These are phyloP conservation scores for Myxocyprinus asiaticus DNA, from an alignment of 2,113 vertebrate genomes.

Conservation along the genomic window DNA sequence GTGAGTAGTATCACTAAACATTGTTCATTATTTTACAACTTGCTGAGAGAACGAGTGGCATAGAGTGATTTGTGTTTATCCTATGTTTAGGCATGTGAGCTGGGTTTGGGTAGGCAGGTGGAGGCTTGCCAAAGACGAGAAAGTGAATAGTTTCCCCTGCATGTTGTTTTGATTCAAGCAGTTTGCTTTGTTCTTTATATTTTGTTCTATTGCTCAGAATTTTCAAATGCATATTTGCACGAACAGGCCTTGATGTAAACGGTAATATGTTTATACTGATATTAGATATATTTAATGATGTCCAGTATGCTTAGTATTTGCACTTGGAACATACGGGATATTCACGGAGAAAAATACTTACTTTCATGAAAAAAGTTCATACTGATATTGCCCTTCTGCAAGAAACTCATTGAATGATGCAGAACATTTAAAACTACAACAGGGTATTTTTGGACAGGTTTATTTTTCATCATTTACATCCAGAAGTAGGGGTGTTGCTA, in stretches of 20 bases:
- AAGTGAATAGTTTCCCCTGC: neutral
- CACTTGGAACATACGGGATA: constrained; percentile 38
- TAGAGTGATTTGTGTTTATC: neutral
- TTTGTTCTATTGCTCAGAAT: constrained; percentile 2
- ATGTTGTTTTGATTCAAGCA: neutral
- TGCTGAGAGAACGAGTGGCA: neutral
- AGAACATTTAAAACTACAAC: constrained; percentile 27
- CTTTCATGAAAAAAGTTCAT: constrained; percentile 9
- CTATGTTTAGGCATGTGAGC: neutral
- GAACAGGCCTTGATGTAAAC: neutral
- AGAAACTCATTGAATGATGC: constrained; percentile 9
- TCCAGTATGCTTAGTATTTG: constrained; percentile 9
- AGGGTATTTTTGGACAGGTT: constrained; percentile 1
- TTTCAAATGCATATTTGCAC: neutral
- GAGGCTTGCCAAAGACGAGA: neutral
- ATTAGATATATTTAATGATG: neutral
- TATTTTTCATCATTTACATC: constrained; percentile 38
- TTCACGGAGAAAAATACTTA: constrained; percentile 34
- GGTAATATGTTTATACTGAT: no score
- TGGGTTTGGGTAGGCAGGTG: neutral
- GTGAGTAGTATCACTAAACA: no score
- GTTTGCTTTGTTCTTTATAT: neutral
- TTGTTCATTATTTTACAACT: no score
- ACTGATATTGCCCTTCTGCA: constrained; percentile 26
- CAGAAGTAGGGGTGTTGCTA: constrained; percentile 31